A percentile compares a stretch with the other conserved stretches of the same genome.
Evolutionary conservation across 2,797 vertebrate genomes (phyloP).

Genomic region (Leuciscus waleckii): DNA sequence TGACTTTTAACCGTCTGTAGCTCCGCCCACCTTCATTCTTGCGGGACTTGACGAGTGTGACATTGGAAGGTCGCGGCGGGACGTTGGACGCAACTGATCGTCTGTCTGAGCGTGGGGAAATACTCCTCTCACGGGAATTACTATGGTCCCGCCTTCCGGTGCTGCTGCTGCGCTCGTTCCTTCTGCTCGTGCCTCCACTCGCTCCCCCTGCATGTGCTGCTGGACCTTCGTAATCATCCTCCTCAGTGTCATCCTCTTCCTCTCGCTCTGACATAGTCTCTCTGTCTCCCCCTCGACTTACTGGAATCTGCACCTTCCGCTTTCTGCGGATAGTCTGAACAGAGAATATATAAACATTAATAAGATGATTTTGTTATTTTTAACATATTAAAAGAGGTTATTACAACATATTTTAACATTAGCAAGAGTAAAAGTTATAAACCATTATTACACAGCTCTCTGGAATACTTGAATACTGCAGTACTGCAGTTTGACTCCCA

Average conservation of each 20-base stretch:
- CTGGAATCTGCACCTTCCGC: conserved; percentile 95
- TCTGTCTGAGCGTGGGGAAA: conserved; percentile 91
- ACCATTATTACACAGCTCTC: not conserved
- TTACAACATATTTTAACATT: conserved; percentile 6
- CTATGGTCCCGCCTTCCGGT: conserved; percentile 85
- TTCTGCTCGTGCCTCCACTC: conserved; percentile 84
- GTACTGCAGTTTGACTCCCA: not conserved
- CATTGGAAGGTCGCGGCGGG: conserved; percentile 91
- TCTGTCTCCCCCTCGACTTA: conserved; percentile 87
- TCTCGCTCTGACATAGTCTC: conserved; percentile 93
- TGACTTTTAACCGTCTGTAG: not conserved
- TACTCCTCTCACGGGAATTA: conserved; percentile 90
- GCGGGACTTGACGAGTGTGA: conserved; percentile 95
- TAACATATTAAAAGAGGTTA: not conserved
- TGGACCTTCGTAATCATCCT: conserved; percentile 88
- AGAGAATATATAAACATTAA: conserved; percentile 42
- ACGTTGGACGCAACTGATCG: conserved; percentile 88
- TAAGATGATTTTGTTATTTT: not conserved
- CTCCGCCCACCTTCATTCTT: conserved; percentile 91
- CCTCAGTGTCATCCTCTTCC: conserved; percentile 94
- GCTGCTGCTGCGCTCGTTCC: conserved; percentile 75
- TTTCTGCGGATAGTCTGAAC: conserved; percentile 94
- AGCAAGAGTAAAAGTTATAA: not conserved
- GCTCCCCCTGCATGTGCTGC: conserved; percentile 76
- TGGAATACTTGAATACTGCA: not conserved